Conservation (phyloP, 2,797 vertebrate genomes). For the Parambassis ranga region DNA sequence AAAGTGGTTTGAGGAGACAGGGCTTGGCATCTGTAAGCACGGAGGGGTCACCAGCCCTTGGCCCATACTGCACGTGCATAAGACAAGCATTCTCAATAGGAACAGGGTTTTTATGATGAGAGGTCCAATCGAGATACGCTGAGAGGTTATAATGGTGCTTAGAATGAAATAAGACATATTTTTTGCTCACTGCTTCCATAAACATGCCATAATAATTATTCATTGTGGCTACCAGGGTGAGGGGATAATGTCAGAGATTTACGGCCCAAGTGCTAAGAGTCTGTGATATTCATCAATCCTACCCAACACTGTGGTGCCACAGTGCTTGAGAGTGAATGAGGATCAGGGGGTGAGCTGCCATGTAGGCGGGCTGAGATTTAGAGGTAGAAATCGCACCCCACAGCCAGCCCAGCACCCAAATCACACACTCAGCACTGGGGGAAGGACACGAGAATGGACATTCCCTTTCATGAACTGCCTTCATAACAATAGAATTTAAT, state of each 20-base stretch:
- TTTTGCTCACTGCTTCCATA: constrained; percentile 68
- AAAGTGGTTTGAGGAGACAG: not conserved
- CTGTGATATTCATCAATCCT: constrained; percentile 71
- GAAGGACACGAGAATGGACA: constrained; percentile 55
- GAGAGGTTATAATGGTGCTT: constrained; percentile 46
- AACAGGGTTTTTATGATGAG: constrained; percentile 21
- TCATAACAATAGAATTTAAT: constrained; percentile 75
- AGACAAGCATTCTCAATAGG: constrained; percentile 13
- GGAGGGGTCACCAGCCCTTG: constrained; percentile 20
- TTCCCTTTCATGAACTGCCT: constrained; percentile 48
- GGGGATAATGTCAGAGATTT: constrained; percentile 78
- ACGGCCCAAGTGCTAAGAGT: constrained; percentile 68
- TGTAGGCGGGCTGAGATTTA: constrained; percentile 52
- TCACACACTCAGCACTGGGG: constrained; percentile 25
- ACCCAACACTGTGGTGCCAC: constrained; percentile 52
- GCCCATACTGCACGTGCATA: not conserved
- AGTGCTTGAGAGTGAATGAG: constrained; percentile 60
- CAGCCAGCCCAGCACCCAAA: constrained; percentile 10
- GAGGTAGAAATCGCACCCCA: constrained; percentile 39
- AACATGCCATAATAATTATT: constrained; percentile 80
- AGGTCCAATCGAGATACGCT: constrained; percentile 47
- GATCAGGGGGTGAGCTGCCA: constrained; percentile 65
- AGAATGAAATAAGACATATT: constrained; percentile 67
- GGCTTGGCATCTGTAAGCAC: constrained; percentile 23
- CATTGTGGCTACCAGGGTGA: constrained; percentile 53